phyloP scores from a whole-genome alignment of 2,888 invertebrate genomes.

The Agonopterix arenella region DNA sequence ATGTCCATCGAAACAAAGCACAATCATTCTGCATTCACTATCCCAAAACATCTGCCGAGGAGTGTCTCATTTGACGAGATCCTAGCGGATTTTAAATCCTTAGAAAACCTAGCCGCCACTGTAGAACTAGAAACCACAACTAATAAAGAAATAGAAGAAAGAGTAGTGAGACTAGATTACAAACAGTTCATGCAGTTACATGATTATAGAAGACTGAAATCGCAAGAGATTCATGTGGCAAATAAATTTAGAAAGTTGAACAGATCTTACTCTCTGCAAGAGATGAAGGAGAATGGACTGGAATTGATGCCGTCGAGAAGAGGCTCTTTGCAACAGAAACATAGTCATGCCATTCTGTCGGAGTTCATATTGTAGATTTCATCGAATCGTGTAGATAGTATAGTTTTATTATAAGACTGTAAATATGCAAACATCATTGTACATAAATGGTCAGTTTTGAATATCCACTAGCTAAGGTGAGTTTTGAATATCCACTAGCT shows the following conservation, averaged over 20 bases:
- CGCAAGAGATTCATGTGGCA: constrained; percentile 28
- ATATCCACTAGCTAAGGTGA: no score
- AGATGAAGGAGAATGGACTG: constrained; percentile 44
- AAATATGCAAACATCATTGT: no score
- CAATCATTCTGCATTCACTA: constrained; percentile 22
- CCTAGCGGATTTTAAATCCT: constrained; percentile 47
- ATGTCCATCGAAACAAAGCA: constrained; percentile 39
- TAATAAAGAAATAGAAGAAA: constrained; percentile 5
- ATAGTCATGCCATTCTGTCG: constrained; percentile 42
- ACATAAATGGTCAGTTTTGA: no score
- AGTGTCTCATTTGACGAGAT: constrained; percentile 38
- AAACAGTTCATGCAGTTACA: constrained; percentile 36
- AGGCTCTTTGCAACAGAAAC: constrained; percentile 26
- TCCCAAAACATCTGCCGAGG: constrained; percentile 19
- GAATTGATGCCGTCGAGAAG: constrained; percentile 26
- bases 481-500: no score
- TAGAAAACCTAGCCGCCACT: constrained; percentile 31
- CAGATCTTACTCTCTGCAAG: constrained; percentile 43
- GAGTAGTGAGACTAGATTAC: constrained; percentile 13
- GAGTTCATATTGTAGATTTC: constrained; percentile 52
- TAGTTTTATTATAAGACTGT: no score
- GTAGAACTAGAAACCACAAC: constrained; percentile 18
- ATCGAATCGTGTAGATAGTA: background rate
- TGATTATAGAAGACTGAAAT: constrained; percentile 50
- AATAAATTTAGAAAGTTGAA: constrained; percentile 38